phyloP scores from a whole-genome alignment of 2,888 invertebrate genomes.

The Lydus trimaculatus region DNA sequence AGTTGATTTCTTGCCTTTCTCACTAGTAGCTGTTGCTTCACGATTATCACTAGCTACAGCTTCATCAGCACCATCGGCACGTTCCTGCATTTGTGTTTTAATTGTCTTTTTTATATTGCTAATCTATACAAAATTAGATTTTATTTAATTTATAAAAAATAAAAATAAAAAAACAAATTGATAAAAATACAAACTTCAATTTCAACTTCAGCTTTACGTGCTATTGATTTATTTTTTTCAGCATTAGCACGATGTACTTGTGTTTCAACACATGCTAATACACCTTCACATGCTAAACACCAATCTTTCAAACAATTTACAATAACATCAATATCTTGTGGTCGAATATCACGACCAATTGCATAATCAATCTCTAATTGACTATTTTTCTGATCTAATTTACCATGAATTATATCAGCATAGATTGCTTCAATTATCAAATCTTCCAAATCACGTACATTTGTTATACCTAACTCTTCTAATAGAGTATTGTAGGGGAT shows the following conservation, averaged over 20 bases:
- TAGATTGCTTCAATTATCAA: conserved; percentile 98
- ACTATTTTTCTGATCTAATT: conserved; percentile 94
- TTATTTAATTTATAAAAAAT: too few species aligned
- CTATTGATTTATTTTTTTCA: conserved; percentile 81
- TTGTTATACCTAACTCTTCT: conserved; percentile 87
- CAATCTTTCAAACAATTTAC: conserved; percentile 84
- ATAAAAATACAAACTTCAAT: conserved; percentile 69
- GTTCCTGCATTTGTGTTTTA: conserved; percentile 73
- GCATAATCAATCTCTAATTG: conserved; percentile 94
- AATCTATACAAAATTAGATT: conserved; percentile 66
- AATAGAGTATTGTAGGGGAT: conserved; percentile 88
- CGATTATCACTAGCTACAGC: conserved; percentile 79
- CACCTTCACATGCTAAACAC: conserved; percentile 90
- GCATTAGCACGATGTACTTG: conserved; percentile 88
- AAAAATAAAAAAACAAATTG: too few species aligned
- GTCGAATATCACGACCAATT: conserved; percentile 89
- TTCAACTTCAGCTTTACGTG: conserved; percentile 83
- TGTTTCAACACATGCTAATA: conserved; percentile 86
- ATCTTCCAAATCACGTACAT: conserved; percentile 94
- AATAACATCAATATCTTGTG: conserved; percentile 83
- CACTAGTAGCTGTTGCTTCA: conserved; percentile 67
- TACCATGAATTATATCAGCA: conserved; percentile 96
- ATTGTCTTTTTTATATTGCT: conserved; percentile 87
- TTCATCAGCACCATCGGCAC: conserved; percentile 81
- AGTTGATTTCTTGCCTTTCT: conserved; percentile 59